A percentile compares a stretch with the other conserved stretches of the same genome.
phyloP scores from a whole-genome alignment of 2,797 vertebrate genomes.

The Phyllotis vaccarum region DNA sequence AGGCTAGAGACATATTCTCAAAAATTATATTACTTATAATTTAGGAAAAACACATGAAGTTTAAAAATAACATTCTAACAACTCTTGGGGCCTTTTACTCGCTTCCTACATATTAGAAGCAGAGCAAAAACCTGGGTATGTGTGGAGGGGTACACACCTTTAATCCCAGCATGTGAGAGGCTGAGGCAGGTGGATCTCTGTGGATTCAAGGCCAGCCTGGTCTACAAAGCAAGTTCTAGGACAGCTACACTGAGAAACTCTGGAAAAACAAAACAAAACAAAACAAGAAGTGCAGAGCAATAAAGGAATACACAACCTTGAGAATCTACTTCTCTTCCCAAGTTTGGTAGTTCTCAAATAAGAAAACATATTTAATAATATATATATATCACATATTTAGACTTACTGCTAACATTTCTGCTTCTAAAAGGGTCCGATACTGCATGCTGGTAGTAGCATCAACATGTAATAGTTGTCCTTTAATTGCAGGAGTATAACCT shows the following conservation, averaged over 20 bases:
- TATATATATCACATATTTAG: not conserved
- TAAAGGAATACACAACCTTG: not conserved
- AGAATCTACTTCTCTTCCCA: not conserved
- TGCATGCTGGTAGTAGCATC: constrained; percentile 99
- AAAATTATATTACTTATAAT: constrained; percentile 29
- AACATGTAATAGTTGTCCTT: constrained; percentile 98
- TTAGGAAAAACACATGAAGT: not conserved
- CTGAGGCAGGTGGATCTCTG: not conserved
- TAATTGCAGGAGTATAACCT: constrained; percentile 98
- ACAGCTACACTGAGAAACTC: not conserved
- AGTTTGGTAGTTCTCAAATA: not conserved
- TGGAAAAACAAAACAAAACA: not conserved
- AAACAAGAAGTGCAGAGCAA: not conserved
- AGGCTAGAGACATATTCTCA: not conserved
- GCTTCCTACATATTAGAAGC: not conserved
- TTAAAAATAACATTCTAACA: constrained; percentile 55
- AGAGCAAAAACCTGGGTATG: not conserved
- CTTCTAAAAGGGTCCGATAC: constrained; percentile 97
- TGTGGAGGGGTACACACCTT: not conserved
- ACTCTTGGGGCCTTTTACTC: not conserved
- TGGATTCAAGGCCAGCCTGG: not conserved
- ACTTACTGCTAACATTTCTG: constrained; percentile 99
- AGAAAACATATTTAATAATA: too few relatives aligned
- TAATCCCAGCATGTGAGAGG: not conserved
- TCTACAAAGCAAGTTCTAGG: not conserved